Base-by-base conservation (phyloP, 2,797 vertebrate genomes). In the Saguinus oedipus region DNA sequence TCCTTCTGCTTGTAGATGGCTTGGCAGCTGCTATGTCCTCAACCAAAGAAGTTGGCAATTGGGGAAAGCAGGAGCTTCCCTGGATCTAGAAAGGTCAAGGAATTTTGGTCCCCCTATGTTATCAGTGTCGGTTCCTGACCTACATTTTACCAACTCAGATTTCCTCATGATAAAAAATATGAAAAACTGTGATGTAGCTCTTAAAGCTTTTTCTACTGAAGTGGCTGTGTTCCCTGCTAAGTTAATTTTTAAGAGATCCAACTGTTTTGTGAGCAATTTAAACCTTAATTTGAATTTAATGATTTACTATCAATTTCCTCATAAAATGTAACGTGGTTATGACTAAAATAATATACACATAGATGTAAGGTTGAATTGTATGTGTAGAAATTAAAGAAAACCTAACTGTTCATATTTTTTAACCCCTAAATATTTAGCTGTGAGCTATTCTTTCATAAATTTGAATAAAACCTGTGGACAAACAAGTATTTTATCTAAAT, bases 211-310 rank as follows among this genome's bases (percentile, higher is more conserved):
- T 72, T 6, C 50, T 68, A 75, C 33, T 68, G 33, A 84, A 57
- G 39, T 5, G 4, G 4, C 44, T 85, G 9, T 55, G 11, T 48
- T 95, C 48, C 27, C 36, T 88, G 75, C 20, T 81, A 46, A 68
- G 39, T 64, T 76, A 75, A 27, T 75, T 64, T 81, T 76, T 61
- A 42, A 59, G 86, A 55, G 55, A 39, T 36, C 26, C 33, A 59
- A 61, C 6, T 90, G 33, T 57, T 26, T 76, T 94, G 83, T 72
- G 44, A 94, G 84, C 11, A 93, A 96, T 81, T 80, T 94, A 64
- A 96, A 94, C 88, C 17, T 39, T 74, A 93, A 94, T 72, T 90
- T 92, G 33, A 94, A 42, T 79, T 93, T 78, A 91, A 57, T 76
- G 93, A 64, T 80, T 89, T 86, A 33, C 7, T 70, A 94, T 33